A percentile compares a stretch with the other conserved stretches of the same genome.
phyloP scores from a whole-genome alignment of 2,113 vertebrate species.

The Pelvicachromis taeniatus region DNA sequence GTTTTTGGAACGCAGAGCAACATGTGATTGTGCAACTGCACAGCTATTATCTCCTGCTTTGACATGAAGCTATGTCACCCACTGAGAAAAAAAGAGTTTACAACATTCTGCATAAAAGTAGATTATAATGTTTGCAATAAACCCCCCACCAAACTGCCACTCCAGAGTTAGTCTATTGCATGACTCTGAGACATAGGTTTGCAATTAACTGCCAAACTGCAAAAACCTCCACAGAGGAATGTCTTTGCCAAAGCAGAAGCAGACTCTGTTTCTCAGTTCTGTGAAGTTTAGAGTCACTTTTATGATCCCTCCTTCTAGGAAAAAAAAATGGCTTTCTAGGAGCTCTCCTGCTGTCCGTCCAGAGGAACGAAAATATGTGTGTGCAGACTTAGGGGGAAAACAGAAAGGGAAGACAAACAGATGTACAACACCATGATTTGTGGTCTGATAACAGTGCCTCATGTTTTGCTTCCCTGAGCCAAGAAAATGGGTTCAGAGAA shows the following conservation, averaged over 20 bases:
- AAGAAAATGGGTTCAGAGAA: background rate
- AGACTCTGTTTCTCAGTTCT: background rate
- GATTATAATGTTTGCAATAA: background rate
- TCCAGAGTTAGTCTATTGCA: background rate
- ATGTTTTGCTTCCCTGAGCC: conserved; percentile 29
- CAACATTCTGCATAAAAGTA: background rate
- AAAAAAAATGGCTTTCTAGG: conserved; percentile 37
- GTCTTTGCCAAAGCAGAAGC: background rate
- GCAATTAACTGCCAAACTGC: background rate
- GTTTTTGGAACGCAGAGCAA: background rate
- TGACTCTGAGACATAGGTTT: background rate
- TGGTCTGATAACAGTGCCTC: conserved; percentile 1
- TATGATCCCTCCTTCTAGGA: conserved; percentile 30
- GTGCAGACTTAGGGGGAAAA: background rate
- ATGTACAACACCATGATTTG: background rate
- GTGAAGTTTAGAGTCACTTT: background rate
- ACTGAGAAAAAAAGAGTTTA: background rate
- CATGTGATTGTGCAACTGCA: background rate
- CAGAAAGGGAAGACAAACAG: background rate
- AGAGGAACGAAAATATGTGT: background rate
- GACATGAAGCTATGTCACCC: background rate
- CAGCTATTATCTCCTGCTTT: background rate
- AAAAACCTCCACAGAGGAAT: background rate
- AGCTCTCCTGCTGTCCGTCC: background rate
- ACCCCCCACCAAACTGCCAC: background rate